These are phyloP conservation scores for Drosophila mayri DNA, from an alignment of 1,140 invertebrate genomes.

Conservation along the genomic window DNA sequence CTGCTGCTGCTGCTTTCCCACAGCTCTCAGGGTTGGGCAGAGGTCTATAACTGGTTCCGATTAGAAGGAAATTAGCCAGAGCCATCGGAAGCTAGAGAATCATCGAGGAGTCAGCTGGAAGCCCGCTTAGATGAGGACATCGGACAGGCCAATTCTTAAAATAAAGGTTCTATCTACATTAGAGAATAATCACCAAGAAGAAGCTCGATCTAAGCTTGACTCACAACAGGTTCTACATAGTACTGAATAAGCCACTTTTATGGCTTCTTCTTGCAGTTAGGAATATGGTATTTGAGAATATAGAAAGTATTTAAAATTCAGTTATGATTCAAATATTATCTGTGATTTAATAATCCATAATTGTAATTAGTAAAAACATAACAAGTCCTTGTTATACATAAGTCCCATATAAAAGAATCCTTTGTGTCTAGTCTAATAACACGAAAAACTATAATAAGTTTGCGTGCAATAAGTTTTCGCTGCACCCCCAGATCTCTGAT, in stretches of 20 bases:
- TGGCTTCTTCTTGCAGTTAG: neutral
- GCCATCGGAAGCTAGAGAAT: conserved; percentile 16
- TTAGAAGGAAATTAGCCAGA: conserved; percentile 46
- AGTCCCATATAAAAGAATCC: too few relatives aligned
- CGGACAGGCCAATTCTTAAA: conserved; percentile 11
- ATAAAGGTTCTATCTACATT: conserved; percentile 11
- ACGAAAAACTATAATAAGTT: neutral
- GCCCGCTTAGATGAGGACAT: conserved; percentile 18
- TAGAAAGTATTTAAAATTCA: neutral
- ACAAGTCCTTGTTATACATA: too few relatives aligned
- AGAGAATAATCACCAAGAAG: conserved; percentile 1
- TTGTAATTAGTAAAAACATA: too few relatives aligned
- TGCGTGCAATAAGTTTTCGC: neutral
- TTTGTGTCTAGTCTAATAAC: neutral
- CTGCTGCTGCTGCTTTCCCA: conserved; percentile 18
- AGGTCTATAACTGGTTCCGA: conserved; percentile 41
- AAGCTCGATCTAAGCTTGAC: neutral
- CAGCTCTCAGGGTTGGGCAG: conserved; percentile 34
- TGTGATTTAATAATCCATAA: too few relatives aligned
- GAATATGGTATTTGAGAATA: neutral
- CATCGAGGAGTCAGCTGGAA: neutral
- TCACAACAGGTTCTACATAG: conserved; percentile 8
- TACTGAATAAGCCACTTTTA: neutral
- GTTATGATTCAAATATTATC: too few relatives aligned
- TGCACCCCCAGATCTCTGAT: conserved; percentile 4